Evolutionary conservation across 2,797 vertebrate species (phyloP), one percentile per base, ranked within the genome.

Genomic region (Mycteria americana): DNA sequence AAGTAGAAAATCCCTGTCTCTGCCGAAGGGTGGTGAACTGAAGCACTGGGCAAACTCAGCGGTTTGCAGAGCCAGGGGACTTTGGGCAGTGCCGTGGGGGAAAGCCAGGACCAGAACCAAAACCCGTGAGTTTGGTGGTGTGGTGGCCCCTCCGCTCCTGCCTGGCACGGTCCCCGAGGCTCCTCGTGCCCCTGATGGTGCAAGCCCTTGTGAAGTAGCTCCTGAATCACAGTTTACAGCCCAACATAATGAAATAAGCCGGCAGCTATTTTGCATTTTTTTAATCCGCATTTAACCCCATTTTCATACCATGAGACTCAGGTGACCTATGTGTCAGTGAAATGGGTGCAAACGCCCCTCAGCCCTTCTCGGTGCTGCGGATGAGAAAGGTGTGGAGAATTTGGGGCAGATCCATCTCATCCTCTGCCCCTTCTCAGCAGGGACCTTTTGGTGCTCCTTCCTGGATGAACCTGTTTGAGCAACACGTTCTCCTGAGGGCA

Each of bases 111-210:
- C 13, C 64, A 48, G 33, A 68, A 31, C 18, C 5, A 39, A 88
- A 84, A 6, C 8, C 23, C 3, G 0, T 17, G 53, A 54, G 28
- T 27, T 31, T 24, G 3, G 27, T 43, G 51, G 39, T 6, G 9
- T 60, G 39, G 27, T 23, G 24, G 70, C 13, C 33, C 22, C 48
- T 70, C 43, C 3, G 5, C 5, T 74, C 59, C 59, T 23, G 27
- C 67, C 23, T 76, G 28, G 54, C 33, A 17, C 33, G 2, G 3
- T n/a, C 27, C 31, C 50, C 0, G 1, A 62, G 23, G 19, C 11
- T 50, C 8, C 24, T 6, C 0, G 0, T 43, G 33, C 46, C 68
- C 68, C 41, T 3, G 2, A 11, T 0, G 6, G n/a, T 3, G 23
- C 74, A 76, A 88, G 22, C 8, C n/a, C 33, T 53, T 41, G 37